Evolutionary conservation across 2,888 invertebrate species (phyloP), one percentile per base, ranked within the genome.

Genomic region (Synanthedon vespiformis): DNA sequence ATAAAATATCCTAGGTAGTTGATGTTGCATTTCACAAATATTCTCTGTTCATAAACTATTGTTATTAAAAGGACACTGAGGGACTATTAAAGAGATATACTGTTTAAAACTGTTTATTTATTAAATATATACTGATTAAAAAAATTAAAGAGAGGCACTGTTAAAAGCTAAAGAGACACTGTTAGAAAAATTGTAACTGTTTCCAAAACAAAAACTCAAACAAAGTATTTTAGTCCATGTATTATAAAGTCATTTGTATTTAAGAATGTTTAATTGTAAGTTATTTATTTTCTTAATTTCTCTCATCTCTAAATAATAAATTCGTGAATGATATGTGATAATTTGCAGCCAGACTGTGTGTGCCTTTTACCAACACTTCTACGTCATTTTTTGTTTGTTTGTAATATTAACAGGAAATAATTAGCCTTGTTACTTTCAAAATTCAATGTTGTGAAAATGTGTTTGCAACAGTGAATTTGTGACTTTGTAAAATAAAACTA

Each of bases 381-480:
- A 44, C 12, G 44, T 44, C 44, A 44, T 44, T 44, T 44, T n/a
- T 44, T 13, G 5, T 41, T 41, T 13, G 13, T 41, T 41, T 13
- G 13, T 44, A 44, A 44, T 34, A 34, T 34, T 34, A 34, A 34
- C 34, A 34, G 34, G 44, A 13, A n/a, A 8, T 41, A 41, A n/a
- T 22, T 1, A 34, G 10, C 34, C 34, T 34, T 34, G 34, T 34
- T 10, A 10, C 34, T 10, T 34, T 34, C 34, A 34, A 34, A 34
- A 48, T 75, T 80, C 77, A 80, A 81, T 82, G 74, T 79, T 80
- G 79, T 70, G 74, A 80, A 80, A 67, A 83, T 82, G 57, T 73
- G 62, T 80, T 83, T 77, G 72, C 78, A 80, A 83, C 80, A 82
- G 77, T 80, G 80, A 80, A 77, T 63, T 57, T 76, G 73, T 63